Percentiles rank a stretch among this genome's conserved stretches.
Conservation (phyloP, 2,113 vertebrate genomes). For the Cyprinodon brontotheroides region DNA sequence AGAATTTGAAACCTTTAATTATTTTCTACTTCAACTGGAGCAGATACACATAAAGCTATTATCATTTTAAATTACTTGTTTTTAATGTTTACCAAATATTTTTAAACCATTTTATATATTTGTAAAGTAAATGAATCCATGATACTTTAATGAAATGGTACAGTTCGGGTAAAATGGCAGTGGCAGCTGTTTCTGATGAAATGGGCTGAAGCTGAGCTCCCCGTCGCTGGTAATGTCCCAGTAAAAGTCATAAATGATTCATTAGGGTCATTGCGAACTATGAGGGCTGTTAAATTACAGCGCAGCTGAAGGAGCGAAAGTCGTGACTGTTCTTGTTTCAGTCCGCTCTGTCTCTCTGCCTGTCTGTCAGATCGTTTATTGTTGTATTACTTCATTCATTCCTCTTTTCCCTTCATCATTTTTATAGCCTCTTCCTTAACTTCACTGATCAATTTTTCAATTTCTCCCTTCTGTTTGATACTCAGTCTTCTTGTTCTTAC, state of each 20-base stretch:
- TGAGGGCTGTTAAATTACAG: constrained; percentile 49
- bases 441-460: background rate
- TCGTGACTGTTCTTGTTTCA: constrained; percentile 46
- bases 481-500: background rate
- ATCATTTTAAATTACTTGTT: background rate
- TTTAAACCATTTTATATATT: constrained; percentile 7
- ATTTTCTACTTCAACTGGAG: background rate
- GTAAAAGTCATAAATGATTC: constrained; percentile 60
- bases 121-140: background rate
- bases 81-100: background rate
- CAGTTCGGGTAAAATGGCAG: constrained; percentile 11
- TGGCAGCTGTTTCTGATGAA: constrained; percentile 31
- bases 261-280: constrained; percentile 54
- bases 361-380: constrained; percentile 20
- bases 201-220: constrained; percentile 19
- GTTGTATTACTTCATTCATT: constrained; percentile 10
- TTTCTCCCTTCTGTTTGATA: background rate
- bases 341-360: background rate
- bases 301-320: constrained; percentile 51
- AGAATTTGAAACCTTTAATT: background rate
- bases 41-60: background rate
- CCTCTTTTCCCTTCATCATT: background rate
- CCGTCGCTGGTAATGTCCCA: constrained; percentile 51
- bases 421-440: background rate
- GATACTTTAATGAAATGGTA: background rate